Conservation (phyloP, 2,797 vertebrate genomes). For the Micromesistius poutassou region DNA sequence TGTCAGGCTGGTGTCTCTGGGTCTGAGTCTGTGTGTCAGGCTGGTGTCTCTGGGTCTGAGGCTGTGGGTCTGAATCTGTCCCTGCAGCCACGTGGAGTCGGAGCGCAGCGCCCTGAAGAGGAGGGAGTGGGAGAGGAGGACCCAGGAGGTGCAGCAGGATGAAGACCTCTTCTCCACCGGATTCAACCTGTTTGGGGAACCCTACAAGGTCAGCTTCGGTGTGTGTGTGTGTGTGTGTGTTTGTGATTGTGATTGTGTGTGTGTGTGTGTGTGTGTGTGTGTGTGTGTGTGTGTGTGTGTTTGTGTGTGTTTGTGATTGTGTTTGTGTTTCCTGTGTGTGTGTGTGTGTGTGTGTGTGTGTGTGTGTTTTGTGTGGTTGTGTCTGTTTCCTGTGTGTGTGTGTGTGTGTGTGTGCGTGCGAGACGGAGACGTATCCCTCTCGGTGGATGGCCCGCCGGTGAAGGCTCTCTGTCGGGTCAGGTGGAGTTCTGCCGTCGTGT, state of each 20-base stretch:
- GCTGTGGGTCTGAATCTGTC: background rate
- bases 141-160: constrained; percentile 95
- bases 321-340: background rate
- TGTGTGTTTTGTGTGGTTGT: background rate
- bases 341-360: background rate
- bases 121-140: constrained; percentile 95
- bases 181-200: constrained; percentile 97
- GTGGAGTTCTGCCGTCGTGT: background rate
- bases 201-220: constrained; percentile 86
- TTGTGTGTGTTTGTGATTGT: background rate
- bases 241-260: background rate
- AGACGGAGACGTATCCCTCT: background rate
- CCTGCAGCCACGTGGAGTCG: constrained; percentile 89
- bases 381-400: background rate
- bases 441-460: background rate
- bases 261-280: background rate
- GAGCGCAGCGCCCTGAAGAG: constrained; percentile 94
- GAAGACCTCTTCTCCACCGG: constrained; percentile 94
- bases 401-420: background rate
- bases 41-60: background rate
- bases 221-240: background rate
- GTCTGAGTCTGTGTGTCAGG: background rate
- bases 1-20: background rate
- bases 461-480: background rate
- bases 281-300: background rate